Percentiles rank a stretch among this genome's conserved stretches.
phyloP scores from a whole-genome alignment of 2,113 vertebrate genomes.

The Myodes glareolus region DNA sequence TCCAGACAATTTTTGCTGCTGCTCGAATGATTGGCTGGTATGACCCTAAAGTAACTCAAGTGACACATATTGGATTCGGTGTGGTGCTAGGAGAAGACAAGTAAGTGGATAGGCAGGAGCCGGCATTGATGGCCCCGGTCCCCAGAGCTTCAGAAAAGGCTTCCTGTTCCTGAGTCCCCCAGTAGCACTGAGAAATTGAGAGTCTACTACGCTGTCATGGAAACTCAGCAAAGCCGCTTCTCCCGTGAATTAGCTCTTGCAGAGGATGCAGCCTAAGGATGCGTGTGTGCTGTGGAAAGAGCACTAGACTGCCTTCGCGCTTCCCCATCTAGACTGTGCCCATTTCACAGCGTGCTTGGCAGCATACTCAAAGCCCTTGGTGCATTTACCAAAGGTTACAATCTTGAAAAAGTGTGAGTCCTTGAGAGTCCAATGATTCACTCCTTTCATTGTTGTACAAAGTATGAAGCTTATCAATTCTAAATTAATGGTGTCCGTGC shows the following conservation, averaged over 20 bases:
- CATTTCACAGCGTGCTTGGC: not conserved
- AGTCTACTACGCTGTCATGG: not conserved
- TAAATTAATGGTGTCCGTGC: not conserved
- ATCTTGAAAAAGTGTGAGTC: not conserved
- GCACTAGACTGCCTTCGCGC: not conserved
- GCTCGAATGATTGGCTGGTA: conserved; percentile 97
- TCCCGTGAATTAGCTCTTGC: not conserved
- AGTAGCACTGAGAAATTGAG: not conserved
- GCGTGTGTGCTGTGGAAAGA: not conserved
- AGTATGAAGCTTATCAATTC: not conserved
- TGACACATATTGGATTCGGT: conserved; percentile 95
- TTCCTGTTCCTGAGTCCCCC: not conserved
- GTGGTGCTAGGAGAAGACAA: conserved; percentile 99
- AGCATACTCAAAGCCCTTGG: not conserved
- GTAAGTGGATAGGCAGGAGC: conserved; percentile 86
- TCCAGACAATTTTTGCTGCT: conserved; percentile 93
- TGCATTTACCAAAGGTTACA: not conserved
- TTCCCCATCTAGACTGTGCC: not conserved
- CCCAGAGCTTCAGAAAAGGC: not conserved
- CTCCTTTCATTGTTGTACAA: not conserved
- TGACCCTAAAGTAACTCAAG: conserved; percentile 92
- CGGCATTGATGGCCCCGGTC: not conserved
- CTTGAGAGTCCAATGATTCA: not conserved
- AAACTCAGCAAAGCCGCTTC: not conserved
- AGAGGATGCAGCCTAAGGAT: not conserved